Percentiles rank a stretch among this genome's conserved stretches.
phyloP scores from a whole-genome alignment of 1,140 invertebrate species.

The Saccostrea echinata region DNA sequence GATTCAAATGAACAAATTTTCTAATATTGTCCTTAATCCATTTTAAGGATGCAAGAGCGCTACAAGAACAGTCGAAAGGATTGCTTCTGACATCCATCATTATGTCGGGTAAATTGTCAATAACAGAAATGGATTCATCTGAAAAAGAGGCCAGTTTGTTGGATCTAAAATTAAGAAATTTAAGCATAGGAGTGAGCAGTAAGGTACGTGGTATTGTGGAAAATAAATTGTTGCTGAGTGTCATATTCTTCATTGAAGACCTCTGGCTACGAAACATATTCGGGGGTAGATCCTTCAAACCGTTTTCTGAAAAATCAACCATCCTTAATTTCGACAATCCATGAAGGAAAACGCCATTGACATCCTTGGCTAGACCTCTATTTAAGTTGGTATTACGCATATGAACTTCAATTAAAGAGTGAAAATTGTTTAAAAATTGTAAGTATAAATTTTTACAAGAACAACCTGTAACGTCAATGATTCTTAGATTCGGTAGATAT shows the following conservation, averaged over 20 bases:
- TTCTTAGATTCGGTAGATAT: not conserved
- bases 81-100: not conserved
- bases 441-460: not conserved
- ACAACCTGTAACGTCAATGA: not conserved
- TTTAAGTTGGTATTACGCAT: not conserved
- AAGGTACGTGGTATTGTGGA: not conserved
- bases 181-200: not conserved
- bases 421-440: not conserved
- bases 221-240: not conserved
- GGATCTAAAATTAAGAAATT: not conserved
- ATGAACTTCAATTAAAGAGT: not conserved
- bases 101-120: not conserved
- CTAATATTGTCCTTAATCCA: not conserved
- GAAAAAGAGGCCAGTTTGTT: not conserved
- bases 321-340: not conserved
- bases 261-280: not conserved
- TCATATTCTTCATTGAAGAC: not conserved
- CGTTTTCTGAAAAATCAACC: not conserved
- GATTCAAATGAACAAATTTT: not conserved
- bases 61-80: not conserved
- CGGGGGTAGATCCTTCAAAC: not conserved
- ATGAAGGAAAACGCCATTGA: not conserved
- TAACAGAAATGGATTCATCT: not conserved
- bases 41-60: not conserved
- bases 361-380: not conserved